Percentiles rank a stretch among this genome's conserved stretches.
phyloP scores from a whole-genome alignment of 2,888 invertebrate species.

The Orgyia antiqua region DNA sequence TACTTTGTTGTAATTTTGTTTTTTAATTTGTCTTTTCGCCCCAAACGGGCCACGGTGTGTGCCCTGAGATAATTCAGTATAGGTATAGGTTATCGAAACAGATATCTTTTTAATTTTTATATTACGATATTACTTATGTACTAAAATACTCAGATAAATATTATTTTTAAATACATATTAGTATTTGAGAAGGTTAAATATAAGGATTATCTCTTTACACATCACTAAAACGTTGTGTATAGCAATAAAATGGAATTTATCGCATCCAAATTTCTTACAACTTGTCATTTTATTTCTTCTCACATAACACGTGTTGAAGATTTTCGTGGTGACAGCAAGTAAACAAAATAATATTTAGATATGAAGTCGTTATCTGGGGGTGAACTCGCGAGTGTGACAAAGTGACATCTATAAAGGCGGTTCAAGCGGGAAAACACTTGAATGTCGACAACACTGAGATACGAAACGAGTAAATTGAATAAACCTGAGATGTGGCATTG shows the following conservation, averaged over 20 bases:
- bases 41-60: no score
- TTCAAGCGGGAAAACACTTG: constrained; percentile 58
- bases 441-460: constrained; percentile 40
- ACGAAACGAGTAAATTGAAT: constrained; percentile 36
- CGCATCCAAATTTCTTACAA: not conserved
- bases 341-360: constrained; percentile 38
- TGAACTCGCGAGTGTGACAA: constrained; percentile 56
- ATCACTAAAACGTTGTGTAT: not conserved
- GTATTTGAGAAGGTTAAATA: no score
- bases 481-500: constrained; percentile 20
- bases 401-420: constrained; percentile 63
- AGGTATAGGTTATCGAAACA: no score
- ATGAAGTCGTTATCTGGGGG: constrained; percentile 53
- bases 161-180: no score
- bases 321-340: constrained; percentile 28
- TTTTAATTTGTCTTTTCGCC: no score
- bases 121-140: no score
- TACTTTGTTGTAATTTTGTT: no score
- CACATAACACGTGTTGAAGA: constrained; percentile 10
- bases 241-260: not conserved
- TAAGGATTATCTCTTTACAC: no score
- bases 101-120: no score
- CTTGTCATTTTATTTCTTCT: constrained; percentile 5
- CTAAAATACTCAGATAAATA: no score
- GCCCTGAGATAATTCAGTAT: no score